phyloP scores from a whole-genome alignment of 2,888 invertebrate species.

The Xestia xanthographa region DNA sequence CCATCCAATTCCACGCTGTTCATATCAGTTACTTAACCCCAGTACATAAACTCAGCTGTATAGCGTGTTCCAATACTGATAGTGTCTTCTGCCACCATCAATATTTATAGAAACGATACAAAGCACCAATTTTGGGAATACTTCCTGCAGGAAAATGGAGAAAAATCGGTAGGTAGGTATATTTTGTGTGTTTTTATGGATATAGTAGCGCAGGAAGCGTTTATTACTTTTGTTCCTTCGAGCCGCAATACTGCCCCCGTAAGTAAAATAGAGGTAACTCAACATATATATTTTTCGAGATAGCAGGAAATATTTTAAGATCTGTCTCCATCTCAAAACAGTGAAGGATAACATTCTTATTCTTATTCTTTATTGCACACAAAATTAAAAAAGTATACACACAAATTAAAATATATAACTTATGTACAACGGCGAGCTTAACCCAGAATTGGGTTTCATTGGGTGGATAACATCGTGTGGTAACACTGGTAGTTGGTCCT shows the following conservation, averaged over 20 bases:
- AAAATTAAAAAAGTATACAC: too few relatives aligned
- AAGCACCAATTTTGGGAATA: slow-evolving; percentile 10
- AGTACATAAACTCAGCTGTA: slow-evolving; percentile 22
- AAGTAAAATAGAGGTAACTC: not conserved
- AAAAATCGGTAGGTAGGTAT: not conserved
- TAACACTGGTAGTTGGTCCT: not conserved
- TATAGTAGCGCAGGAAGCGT: not conserved
- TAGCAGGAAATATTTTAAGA: not conserved
- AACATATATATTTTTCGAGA: not conserved
- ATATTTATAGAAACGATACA: slow-evolving; percentile 49
- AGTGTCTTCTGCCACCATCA: slow-evolving; percentile 18
- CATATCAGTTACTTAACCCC: not conserved
- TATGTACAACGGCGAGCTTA: too few relatives aligned
- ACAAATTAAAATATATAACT: too few relatives aligned
- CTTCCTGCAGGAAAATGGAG: slow-evolving; percentile 27
- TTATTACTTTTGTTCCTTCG: slow-evolving; percentile 31
- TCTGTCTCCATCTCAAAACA: not conserved
- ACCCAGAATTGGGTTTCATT: too few relatives aligned
- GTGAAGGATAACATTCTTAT: not conserved
- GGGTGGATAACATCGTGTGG: not conserved
- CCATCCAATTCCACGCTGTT: slow-evolving; percentile 3
- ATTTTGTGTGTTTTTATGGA: slow-evolving; percentile 13
- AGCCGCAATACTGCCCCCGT: not conserved
- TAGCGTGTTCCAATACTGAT: slow-evolving; percentile 7
- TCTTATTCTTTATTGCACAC: too few relatives aligned